These are phyloP conservation scores for Gisinianus flammeolus DNA, from an alignment of 2,888 invertebrate species.

Conservation along the genomic window DNA sequence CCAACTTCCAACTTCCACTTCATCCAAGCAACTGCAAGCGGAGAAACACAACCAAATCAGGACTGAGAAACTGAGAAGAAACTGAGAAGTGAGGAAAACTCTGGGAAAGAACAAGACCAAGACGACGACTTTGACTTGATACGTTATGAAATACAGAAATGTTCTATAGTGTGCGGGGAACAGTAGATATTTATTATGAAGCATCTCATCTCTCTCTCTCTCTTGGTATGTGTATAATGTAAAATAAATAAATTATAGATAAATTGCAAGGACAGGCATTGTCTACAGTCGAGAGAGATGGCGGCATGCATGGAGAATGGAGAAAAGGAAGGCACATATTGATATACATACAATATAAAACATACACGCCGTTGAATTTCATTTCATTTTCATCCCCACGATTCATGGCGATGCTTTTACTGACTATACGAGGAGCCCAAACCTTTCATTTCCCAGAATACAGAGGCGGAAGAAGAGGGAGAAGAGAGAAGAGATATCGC, in stretches of 20 bases:
- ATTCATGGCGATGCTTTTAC: neutral
- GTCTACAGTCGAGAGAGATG: too few species aligned
- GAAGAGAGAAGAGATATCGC: neutral
- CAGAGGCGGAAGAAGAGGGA: neutral
- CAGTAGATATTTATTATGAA: neutral
- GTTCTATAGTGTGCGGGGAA: neutral
- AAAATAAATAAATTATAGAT: neutral
- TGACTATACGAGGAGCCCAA: neutral
- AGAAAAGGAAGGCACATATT: neutral
- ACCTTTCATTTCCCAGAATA: neutral
- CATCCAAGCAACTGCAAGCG: too few species aligned
- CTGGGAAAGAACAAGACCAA: neutral
- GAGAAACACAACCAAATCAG: too few species aligned
- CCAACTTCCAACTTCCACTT: neutral
- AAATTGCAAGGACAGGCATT: neutral
- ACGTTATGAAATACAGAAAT: neutral
- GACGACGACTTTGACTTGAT: neutral
- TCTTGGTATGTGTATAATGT: neutral
- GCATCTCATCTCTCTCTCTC: too few species aligned
- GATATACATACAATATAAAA: neutral
- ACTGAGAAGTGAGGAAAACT: neutral
- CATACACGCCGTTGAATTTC: conserved; percentile 11
- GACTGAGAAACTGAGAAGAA: neutral
- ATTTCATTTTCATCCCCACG: neutral
- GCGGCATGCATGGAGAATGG: neutral